Evolutionary conservation across 2,888 invertebrate species (phyloP).

Genomic region (Epirrita christyi): DNA sequence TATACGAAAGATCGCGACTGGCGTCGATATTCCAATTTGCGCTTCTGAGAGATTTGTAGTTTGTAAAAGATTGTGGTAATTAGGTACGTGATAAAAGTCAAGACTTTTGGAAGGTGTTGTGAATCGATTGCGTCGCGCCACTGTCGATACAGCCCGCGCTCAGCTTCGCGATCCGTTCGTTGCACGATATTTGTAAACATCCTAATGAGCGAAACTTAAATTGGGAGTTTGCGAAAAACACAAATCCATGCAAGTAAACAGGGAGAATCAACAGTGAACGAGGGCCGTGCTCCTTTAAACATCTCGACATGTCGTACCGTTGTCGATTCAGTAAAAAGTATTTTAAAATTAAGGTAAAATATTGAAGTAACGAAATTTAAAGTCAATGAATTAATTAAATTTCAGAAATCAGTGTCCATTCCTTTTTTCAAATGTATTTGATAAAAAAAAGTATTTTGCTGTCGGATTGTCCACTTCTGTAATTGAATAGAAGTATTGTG

Average conservation of each 20-base stretch:
- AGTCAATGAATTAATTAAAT: constrained; percentile 49
- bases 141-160: constrained; percentile 28
- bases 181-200: constrained; percentile 5
- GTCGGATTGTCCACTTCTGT: constrained; percentile 68
- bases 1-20: constrained; percentile 36
- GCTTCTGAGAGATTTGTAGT: constrained; percentile 29
- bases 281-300: constrained; percentile 34
- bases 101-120: constrained; percentile 41
- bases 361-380: constrained; percentile 53
- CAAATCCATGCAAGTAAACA: constrained; percentile 18
- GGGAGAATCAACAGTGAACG: constrained; percentile 31
- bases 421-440: constrained; percentile 59
- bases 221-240: constrained; percentile 2
- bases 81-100: constrained; percentile 42
- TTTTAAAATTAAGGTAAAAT: constrained; percentile 51
- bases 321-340: constrained; percentile 54
- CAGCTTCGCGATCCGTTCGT: constrained; percentile 16
- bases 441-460: constrained; percentile 57
- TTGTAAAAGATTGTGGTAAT: constrained; percentile 41
- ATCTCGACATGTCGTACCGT: constrained; percentile 41
- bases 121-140: constrained; percentile 32
- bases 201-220: constrained; percentile 6
- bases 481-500: constrained; percentile 55
- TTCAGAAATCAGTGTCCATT: constrained; percentile 62
- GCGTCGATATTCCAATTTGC: constrained; percentile 31